phyloP scores from a whole-genome alignment of 2,797 vertebrate species.

The Aplochiton taeniatus region DNA sequence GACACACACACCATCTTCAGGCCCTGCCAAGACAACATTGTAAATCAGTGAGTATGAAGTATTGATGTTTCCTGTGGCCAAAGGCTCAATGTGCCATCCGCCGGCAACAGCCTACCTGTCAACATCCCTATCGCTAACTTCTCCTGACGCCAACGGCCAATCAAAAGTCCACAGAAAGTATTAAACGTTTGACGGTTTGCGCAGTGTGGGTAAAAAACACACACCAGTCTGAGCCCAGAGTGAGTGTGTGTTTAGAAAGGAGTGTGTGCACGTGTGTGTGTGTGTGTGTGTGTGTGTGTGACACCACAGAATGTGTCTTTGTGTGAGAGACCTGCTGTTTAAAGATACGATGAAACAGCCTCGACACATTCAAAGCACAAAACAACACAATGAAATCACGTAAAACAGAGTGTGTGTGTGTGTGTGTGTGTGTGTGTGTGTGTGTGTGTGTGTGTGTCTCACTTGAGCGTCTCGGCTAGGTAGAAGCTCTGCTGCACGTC shows the following conservation, averaged over 20 bases:
- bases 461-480: constrained; percentile 97
- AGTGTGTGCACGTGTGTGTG: constrained; percentile 22
- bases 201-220: no score
- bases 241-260: no score
- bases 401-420: neutral
- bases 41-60: constrained; percentile 5
- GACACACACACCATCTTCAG: neutral
- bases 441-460: constrained; percentile 59
- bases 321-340: neutral
- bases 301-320: no score
- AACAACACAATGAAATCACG: no score
- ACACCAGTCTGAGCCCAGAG: no score
- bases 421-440: constrained; percentile 1
- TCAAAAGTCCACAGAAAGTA: neutral
- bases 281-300: neutral
- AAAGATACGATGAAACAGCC: neutral
- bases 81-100: neutral
- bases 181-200: no score
- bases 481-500: constrained; percentile 99
- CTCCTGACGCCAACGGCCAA: neutral
- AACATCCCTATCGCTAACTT: no score
- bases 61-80: neutral
- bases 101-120: no score
- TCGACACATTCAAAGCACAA: no score
- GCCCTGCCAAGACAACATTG: neutral